A percentile compares a stretch with the other conserved stretches of the same genome.
phyloP scores from a whole-genome alignment of 2,113 vertebrate genomes.

The Rhynchopsitta pachyrhyncha region DNA sequence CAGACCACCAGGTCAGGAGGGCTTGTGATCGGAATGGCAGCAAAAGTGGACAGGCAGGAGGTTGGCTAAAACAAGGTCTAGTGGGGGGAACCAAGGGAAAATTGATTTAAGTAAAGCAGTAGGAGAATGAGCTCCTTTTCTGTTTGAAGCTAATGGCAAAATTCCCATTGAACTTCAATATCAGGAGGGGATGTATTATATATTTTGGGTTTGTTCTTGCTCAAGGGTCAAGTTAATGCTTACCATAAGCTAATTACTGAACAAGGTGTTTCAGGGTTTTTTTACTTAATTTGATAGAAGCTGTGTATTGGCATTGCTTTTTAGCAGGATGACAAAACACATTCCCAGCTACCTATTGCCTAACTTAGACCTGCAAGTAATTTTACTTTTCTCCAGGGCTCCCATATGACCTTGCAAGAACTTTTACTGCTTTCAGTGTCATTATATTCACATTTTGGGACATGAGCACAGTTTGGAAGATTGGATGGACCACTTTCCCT shows the following conservation, averaged over 20 bases:
- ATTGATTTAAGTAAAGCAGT: neutral
- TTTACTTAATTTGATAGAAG: neutral
- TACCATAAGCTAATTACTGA: neutral
- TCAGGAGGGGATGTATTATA: neutral
- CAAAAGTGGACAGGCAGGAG: neutral
- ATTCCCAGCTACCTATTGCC: neutral
- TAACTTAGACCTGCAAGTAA: neutral
- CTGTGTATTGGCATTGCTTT: rapidly evolving
- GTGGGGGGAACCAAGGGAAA: neutral
- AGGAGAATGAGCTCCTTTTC: neutral
- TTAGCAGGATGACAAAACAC: neutral
- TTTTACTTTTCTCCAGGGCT: neutral
- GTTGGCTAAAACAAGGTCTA: neutral
- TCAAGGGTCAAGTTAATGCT: neutral
- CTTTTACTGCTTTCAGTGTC: neutral
- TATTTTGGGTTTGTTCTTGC: neutral
- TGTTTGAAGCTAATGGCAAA: neutral
- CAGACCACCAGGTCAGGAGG: rapidly evolving
- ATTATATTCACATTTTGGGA: neutral
- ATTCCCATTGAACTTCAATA: neutral
- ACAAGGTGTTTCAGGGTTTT: rapidly evolving
- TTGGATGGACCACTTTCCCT: neutral
- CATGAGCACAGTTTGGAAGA: neutral
- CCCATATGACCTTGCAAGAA: neutral
- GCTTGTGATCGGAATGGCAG: neutral